Conservation (phyloP, 2,888 invertebrate species). For the Lacanobia oleracea region DNA sequence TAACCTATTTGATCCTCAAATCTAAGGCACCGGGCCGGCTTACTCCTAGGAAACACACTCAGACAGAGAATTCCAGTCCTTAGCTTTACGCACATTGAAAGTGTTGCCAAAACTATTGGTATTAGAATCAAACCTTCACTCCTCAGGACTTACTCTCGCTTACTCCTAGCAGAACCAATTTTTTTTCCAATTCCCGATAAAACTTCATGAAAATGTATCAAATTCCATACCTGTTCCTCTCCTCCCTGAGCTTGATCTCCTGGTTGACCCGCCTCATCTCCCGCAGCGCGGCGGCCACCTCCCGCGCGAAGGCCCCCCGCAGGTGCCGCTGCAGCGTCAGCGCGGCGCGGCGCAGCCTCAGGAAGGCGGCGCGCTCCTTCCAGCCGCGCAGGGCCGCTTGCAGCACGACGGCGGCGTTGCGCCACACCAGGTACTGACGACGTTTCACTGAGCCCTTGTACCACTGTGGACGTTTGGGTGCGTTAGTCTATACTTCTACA, state of each 20-base stretch:
- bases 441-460: constrained; percentile 93
- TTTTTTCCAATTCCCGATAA: neutral
- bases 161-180: no score
- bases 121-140: no score
- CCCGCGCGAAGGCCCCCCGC: constrained; percentile 97
- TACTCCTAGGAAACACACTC: no score
- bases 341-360: constrained; percentile 95
- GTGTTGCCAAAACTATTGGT: no score
- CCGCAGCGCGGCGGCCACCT: constrained; percentile 95
- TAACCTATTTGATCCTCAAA: no score
- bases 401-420: constrained; percentile 93
- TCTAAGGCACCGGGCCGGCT: no score
- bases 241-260: constrained; percentile 95
- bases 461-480: constrained; percentile 74
- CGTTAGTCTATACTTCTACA: no score
- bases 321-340: constrained; percentile 96
- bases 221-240: constrained; percentile 81
- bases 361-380: constrained; percentile 95
- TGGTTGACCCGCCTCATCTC: constrained; percentile 97
- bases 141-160: no score
- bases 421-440: constrained; percentile 92
- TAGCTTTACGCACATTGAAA: no score
- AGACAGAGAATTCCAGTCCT: no score
- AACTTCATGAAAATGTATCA: neutral
- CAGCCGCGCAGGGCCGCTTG: constrained; percentile 97